Conservation (phyloP, 2,113 vertebrate species). For the Ailuropoda melanoleuca region DNA sequence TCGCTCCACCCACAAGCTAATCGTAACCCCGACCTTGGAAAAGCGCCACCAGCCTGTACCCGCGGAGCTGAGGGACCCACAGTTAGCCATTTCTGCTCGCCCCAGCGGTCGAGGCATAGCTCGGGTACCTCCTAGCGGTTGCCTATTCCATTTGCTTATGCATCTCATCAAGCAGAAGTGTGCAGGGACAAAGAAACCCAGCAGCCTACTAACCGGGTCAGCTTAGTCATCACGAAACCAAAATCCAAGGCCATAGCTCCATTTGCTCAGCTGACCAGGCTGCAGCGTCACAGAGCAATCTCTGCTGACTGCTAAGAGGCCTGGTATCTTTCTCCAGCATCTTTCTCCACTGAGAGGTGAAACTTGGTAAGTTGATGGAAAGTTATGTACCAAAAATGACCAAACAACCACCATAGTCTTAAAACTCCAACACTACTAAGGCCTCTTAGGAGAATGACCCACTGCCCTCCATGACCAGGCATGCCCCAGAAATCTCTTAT, state of each 20-base stretch:
- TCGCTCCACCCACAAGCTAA: background rate
- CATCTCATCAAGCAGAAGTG: background rate
- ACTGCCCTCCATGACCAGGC: background rate
- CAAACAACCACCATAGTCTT: background rate
- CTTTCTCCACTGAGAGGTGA: background rate
- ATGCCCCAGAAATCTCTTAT: background rate
- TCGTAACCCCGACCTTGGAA: conserved; percentile 14
- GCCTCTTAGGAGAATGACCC: background rate
- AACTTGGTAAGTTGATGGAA: background rate
- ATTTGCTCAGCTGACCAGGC: background rate
- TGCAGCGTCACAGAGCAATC: background rate
- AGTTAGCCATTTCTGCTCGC: background rate
- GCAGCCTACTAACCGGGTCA: background rate
- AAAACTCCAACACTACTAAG: background rate
- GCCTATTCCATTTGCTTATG: background rate
- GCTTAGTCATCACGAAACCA: background rate
- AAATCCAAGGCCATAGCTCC: background rate
- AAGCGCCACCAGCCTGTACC: background rate
- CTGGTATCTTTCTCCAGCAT: background rate
- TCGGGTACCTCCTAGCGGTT: conserved; percentile 69
- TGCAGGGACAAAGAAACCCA: conserved; percentile 60
- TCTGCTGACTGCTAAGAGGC: background rate
- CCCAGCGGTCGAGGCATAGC: fast-evolving
- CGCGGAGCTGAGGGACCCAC: background rate
- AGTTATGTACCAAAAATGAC: conserved; percentile 16